These are phyloP conservation scores for Garra rufa DNA, from an alignment of 2,113 vertebrate genomes.

Conservation along the genomic window DNA sequence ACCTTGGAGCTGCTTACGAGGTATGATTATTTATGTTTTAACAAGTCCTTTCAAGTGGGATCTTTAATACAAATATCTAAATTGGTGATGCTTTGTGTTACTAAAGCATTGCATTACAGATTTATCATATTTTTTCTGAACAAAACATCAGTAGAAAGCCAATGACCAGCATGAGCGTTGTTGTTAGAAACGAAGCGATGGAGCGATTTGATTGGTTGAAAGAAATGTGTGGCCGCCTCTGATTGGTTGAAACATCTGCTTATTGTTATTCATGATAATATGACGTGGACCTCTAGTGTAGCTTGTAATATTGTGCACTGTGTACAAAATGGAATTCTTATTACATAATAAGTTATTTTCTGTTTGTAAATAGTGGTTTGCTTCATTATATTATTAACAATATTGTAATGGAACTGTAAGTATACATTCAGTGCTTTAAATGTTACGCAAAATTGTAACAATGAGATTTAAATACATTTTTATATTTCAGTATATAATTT, in stretches of 20 bases:
- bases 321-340: slow-evolving; percentile 12
- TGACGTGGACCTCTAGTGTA: slow-evolving; percentile 54
- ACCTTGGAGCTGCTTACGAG: slow-evolving; percentile 97
- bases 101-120: background rate
- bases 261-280: slow-evolving; percentile 43
- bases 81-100: background rate
- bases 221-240: slow-evolving; percentile 76
- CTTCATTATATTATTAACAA: background rate
- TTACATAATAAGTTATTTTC: background rate
- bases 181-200: slow-evolving; percentile 62
- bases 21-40: slow-evolving; percentile 65
- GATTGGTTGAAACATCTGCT: slow-evolving; percentile 68
- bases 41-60: background rate
- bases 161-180: slow-evolving; percentile 53
- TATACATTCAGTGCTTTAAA: background rate
- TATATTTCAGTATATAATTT: background rate
- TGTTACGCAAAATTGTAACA: background rate
- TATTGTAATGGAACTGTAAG: background rate
- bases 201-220: slow-evolving; percentile 68
- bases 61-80: background rate
- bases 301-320: slow-evolving; percentile 13
- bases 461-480: background rate
- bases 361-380: background rate
- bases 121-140: background rate
- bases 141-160: background rate